Base-by-base conservation (phyloP, 2,888 invertebrate genomes). In the Aphidius colemani region DNA sequence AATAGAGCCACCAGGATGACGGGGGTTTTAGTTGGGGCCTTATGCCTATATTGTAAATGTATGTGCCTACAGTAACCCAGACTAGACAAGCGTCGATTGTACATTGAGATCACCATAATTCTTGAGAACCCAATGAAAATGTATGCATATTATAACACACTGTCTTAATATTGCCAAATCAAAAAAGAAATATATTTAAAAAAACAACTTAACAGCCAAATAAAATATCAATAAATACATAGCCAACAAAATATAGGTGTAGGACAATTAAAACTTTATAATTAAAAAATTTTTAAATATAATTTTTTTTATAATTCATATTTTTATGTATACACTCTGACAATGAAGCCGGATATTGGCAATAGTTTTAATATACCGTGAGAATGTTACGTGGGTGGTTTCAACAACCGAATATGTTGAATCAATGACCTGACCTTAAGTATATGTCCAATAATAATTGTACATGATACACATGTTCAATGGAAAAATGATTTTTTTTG, bases 21-120 rank as follows among this genome's bases (percentile, higher is more conserved):
- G 78, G 80, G 79, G 13, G 13, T 13, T 13, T 13, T 13, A 13
- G 13, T 13, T 13, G 13, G 13, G 79, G 74, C 65, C 69, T 70
- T 65, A 68, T 70, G 58, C 59, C 39, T 53, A 41, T 53, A 13
- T 13, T 13, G 13, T 13, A 13, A 13, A 13, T 13, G 13, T 13
- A n/a, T 30, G 30, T 30, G 39, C 40, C 40, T 40, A 18, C 11
- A 44, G 6, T 13, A 44, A 44, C 43, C 11, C 43, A 55, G 43
- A 13, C 7, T 9, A 9, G 13, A 44, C 30, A 30, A 30, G 30
- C 3, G 30, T 30, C 30, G 30, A 30, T 30, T 30, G 30, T 30
- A 30, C 30, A 56, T 44, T 56, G 56, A 56, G 56, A 48, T 11
- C 48, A 56, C 30, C 30, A 30, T 30, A 30, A 45, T 18, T 44